These are phyloP conservation scores for Orycteropus afer DNA, from an alignment of 2,113 vertebrate species.

Conservation along the genomic window DNA sequence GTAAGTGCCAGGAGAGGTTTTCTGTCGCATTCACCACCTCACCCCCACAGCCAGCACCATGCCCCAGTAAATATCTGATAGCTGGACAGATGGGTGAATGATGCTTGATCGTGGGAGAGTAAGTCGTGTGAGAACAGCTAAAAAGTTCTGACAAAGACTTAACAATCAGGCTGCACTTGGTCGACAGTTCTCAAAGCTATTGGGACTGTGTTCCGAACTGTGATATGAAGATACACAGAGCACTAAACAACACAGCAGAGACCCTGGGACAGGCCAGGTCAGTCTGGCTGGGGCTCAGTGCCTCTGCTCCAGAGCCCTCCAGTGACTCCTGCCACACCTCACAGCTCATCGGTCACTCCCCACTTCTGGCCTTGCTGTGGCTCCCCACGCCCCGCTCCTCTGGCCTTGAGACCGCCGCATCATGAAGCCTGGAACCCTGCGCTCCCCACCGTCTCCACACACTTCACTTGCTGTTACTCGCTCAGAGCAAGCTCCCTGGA, in stretches of 20 bases:
- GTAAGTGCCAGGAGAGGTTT: no score
- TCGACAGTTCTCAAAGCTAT: neutral
- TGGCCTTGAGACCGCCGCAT: neutral
- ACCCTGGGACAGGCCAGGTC: neutral
- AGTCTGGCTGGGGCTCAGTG: no score
- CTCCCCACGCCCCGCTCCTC: neutral
- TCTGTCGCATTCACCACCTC: neutral
- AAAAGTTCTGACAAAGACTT: neutral
- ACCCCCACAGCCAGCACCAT: neutral
- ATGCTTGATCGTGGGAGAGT: neutral
- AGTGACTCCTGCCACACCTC: neutral
- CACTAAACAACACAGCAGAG: fast-evolving
- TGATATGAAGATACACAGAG: neutral
- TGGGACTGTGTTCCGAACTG: no score
- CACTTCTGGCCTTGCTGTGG: neutral
- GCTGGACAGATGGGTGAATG: neutral
- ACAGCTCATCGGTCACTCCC: fast-evolving
- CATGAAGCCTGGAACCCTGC: neutral
- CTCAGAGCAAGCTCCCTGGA: no score
- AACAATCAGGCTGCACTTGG: neutral
- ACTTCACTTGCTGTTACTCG: neutral
- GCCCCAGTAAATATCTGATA: neutral
- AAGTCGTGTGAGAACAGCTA: neutral
- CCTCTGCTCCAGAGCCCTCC: neutral
- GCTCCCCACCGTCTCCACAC: neutral